These are phyloP conservation scores for Leucophenga maculata DNA, from an alignment of 2,888 invertebrate species.

Conservation along the genomic window DNA sequence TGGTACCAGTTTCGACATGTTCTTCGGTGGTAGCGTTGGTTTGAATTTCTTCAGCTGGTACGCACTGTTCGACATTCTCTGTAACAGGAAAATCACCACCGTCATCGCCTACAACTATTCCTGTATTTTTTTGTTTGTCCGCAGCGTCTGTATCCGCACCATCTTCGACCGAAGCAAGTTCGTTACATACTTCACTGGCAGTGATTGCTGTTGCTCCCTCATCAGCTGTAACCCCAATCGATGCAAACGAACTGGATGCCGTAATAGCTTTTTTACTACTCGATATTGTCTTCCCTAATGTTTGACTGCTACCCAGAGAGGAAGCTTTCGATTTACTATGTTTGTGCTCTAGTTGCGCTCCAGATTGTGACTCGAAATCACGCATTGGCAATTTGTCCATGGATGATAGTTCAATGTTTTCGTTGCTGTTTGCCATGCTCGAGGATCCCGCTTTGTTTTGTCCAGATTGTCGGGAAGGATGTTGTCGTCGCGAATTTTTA, in stretches of 20 bases:
- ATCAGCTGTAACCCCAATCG: slow-evolving; percentile 45
- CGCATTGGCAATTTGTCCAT: slow-evolving; percentile 51
- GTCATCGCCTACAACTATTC: slow-evolving; percentile 22
- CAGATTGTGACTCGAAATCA: slow-evolving; percentile 40
- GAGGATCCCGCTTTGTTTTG: slow-evolving; percentile 24
- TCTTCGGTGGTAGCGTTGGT: slow-evolving; percentile 31
- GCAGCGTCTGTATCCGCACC: slow-evolving; percentile 2
- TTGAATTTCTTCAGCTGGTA: background rate
- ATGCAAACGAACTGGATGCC: slow-evolving; percentile 60
- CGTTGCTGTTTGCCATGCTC: slow-evolving; percentile 46
- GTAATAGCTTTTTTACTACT: slow-evolving; percentile 59
- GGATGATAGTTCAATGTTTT: slow-evolving; percentile 66
- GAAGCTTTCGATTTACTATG: slow-evolving; percentile 64
- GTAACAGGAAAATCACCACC: slow-evolving; percentile 11
- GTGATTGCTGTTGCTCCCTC: background rate
- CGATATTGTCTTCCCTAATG: slow-evolving; percentile 57
- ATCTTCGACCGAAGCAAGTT: background rate
- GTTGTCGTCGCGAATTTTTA: slow-evolving; percentile 29
- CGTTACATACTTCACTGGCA: background rate
- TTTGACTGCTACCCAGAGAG: slow-evolving; percentile 64
- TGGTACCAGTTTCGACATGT: slow-evolving; percentile 9
- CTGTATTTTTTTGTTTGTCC: slow-evolving; percentile 15
- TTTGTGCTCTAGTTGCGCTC: slow-evolving; percentile 46
- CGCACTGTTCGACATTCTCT: background rate
- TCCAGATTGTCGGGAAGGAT: background rate